Base-by-base conservation (phyloP, 2,113 vertebrate genomes). In the Henicopernis longicauda region DNA sequence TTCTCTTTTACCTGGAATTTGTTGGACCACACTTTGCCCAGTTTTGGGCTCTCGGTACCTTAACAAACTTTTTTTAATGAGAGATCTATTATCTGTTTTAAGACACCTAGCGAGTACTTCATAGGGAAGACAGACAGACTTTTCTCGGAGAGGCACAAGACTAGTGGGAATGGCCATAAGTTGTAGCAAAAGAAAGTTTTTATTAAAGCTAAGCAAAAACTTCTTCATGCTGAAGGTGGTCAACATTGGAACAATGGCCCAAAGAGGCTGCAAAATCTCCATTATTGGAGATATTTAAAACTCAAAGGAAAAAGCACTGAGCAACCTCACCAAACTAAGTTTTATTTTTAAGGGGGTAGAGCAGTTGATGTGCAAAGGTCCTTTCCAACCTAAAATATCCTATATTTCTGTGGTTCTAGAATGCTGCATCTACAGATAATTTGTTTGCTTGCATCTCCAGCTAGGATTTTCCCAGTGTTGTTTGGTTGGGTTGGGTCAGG, bases 71-170 rank as follows among this genome's bases (percentile, higher is more conserved):
- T 9, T 54, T 52, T 34, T 17, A 42, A 32, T 21, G 16, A 72
- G 6, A 25, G 7, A 23, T 49, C 31, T 26, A 57, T 6, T 47
- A 40, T 9, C 38, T 54, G 12, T 18, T 73, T 45, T 58, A 32
- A 57, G 26, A n/a, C 71, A 40, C 27, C 9, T 26, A 10, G 11
- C 7, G 25, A 69, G 22, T 18, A 12, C 67, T 69, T 55, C 32
- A 25, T 9, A 55, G 12, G 65, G 21, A 40, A 92, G 20, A 54
- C 0, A 0, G 20, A 3, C 50, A 65, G 57, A 29, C 3, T 16
- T 61, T 76, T 72, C 82, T 65, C 16, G 47, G 49, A 77, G 16
- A 62, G 44, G 36, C 31, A 38, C 40, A 38, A 31, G 26, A 21
- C 8, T 38, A 3, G 3, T 32, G 38, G 34, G 2, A 3, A 52